phyloP scores from a whole-genome alignment of 2,797 vertebrate genomes.

The Liasis olivaceus region DNA sequence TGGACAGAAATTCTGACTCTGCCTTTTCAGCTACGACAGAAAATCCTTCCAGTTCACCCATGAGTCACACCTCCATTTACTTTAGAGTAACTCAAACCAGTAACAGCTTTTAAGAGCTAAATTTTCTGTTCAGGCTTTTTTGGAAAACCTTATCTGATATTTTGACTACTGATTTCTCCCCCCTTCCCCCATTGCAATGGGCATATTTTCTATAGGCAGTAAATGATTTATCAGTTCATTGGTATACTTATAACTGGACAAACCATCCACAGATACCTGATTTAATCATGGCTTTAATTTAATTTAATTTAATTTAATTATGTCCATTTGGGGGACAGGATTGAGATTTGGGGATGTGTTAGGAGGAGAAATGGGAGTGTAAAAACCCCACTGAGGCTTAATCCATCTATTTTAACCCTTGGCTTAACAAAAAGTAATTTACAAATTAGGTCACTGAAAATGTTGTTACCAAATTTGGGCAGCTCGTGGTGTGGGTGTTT shows the following conservation, averaged over 20 bases:
- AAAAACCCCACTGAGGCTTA: neutral
- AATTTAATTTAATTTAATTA: neutral
- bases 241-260: neutral
- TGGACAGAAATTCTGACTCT: constrained; percentile 63
- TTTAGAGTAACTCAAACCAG: neutral
- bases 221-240: constrained; percentile 18
- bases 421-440: neutral
- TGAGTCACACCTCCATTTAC: neutral
- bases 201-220: constrained; percentile 36
- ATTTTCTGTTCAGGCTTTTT: constrained; percentile 59
- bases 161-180: constrained; percentile 46
- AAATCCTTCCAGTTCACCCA: neutral
- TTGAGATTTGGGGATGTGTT: neutral
- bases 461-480: neutral
- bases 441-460: neutral
- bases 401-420: neutral
- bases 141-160: constrained; percentile 57
- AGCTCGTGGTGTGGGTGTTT: neutral
- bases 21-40: constrained; percentile 42
- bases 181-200: constrained; percentile 10
- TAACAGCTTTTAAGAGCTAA: constrained; percentile 13
- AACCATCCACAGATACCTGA: neutral
- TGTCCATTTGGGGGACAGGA: neutral
- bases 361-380: neutral
- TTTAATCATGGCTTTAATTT: neutral